A percentile compares a stretch with the other conserved stretches of the same genome.
Conservation (phyloP, 1,140 invertebrate genomes). For the Drosophila jambulina region DNA sequence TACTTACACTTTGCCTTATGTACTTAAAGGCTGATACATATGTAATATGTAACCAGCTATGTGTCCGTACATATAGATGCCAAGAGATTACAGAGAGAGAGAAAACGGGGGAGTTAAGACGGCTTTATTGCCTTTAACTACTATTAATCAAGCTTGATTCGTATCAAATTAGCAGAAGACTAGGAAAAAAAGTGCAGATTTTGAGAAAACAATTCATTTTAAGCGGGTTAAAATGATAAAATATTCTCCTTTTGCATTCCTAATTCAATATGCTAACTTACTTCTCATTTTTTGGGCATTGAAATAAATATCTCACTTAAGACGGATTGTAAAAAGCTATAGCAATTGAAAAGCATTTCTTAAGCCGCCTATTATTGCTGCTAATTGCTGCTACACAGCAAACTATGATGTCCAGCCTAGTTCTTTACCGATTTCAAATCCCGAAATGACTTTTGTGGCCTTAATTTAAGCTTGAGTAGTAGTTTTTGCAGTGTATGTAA, state of each 20-base stretch:
- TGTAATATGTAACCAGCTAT: constrained; percentile 40
- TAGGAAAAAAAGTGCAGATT: neutral
- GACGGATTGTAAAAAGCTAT: neutral
- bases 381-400: neutral
- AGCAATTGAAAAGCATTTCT: neutral
- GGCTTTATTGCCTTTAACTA: constrained; percentile 2
- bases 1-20: constrained; percentile 79
- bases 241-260: neutral
- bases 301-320: neutral
- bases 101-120: neutral
- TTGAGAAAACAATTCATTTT: neutral
- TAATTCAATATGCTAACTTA: neutral
- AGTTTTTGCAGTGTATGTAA: constrained; percentile 40
- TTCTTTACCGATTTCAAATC: neutral
- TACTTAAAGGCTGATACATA: constrained; percentile 61
- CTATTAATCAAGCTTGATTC: constrained; percentile 12
- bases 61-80: constrained; percentile 21
- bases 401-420: neutral
- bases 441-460: neutral
- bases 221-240: neutral
- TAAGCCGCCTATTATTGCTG: neutral
- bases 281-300: too few relatives aligned
- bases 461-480: neutral
- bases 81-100: constrained; percentile 6
- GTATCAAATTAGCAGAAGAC: neutral